A percentile compares a stretch with the other conserved stretches of the same genome.
Evolutionary conservation across 2,113 vertebrate species (phyloP).

Genomic region (Vulpes ferrilata): DNA sequence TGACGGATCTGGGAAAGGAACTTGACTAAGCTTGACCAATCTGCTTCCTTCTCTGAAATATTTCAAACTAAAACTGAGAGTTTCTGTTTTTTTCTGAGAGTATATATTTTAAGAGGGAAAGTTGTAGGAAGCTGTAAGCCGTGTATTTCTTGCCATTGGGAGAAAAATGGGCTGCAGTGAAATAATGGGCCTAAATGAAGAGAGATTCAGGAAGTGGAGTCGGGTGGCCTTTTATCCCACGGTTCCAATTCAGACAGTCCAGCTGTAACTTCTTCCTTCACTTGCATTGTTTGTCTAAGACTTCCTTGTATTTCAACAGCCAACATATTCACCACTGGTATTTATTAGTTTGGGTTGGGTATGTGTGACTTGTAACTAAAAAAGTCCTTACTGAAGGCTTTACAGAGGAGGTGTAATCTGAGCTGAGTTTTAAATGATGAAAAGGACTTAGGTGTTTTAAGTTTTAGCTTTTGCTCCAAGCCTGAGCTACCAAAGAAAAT

Average conservation of each 20-base stretch:
- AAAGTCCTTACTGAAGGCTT: constrained; percentile 11
- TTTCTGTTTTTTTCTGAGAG: background rate
- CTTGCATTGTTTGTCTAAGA: background rate
- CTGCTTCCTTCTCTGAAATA: background rate
- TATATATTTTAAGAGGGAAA: background rate
- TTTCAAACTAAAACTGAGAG: constrained; percentile 6
- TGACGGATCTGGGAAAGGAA: background rate
- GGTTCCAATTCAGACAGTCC: background rate
- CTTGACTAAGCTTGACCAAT: background rate
- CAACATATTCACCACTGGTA: background rate
- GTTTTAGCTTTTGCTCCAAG: background rate
- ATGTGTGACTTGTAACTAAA: background rate
- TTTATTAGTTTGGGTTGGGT: constrained; percentile 9
- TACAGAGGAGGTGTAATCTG: background rate
- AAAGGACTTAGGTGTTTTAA: background rate
- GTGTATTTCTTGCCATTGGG: constrained; percentile 7
- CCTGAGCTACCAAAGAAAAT: background rate
- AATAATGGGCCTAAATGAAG: background rate
- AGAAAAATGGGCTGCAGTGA: background rate
- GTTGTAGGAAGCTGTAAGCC: background rate
- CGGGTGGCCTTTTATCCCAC: background rate
- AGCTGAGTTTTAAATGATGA: background rate
- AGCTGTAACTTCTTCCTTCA: background rate
- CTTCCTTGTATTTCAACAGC: background rate
- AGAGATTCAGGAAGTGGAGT: background rate